Percentiles rank a stretch among this genome's conserved stretches.
Conservation (phyloP, 1,140 invertebrate genomes). For the Drosophila takahashii region DNA sequence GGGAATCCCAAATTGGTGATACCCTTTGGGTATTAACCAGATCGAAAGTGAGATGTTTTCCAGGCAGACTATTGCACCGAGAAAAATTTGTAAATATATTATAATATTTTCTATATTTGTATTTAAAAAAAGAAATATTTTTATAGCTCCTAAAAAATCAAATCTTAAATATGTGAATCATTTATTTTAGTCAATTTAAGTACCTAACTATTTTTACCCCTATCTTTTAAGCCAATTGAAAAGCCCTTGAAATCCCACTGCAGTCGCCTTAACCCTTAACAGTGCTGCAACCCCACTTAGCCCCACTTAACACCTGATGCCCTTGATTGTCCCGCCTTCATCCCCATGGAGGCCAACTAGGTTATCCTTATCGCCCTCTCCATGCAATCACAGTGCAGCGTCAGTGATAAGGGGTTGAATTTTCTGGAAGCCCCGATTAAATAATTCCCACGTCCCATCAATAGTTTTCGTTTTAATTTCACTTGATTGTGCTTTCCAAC, state of each 20-base stretch:
- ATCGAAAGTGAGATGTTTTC: slow-evolving; percentile 4
- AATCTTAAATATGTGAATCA: neutral
- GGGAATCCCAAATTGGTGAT: slow-evolving; percentile 27
- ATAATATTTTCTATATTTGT: too few relatives aligned
- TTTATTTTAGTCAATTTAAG: neutral
- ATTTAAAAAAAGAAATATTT: too few relatives aligned
- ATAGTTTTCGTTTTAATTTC: neutral
- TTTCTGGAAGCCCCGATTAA: slow-evolving; percentile 9
- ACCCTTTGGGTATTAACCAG: slow-evolving; percentile 37
- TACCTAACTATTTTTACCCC: neutral
- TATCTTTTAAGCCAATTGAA: neutral
- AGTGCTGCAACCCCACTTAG: slow-evolving; percentile 14
- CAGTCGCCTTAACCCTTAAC: slow-evolving; percentile 9
- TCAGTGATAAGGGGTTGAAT: slow-evolving; percentile 22
- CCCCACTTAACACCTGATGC: slow-evolving; percentile 29
- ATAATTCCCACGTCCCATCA: too few relatives aligned
- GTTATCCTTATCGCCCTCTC: slow-evolving; percentile 16
- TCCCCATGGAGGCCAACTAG: neutral
- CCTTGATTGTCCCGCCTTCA: neutral
- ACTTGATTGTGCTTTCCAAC: slow-evolving; percentile 12
- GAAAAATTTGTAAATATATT: too few relatives aligned
- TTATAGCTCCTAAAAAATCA: too few relatives aligned
- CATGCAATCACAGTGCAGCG: slow-evolving; percentile 6
- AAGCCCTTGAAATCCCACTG: slow-evolving; percentile 2
- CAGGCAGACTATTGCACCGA: too few relatives aligned